Conservation (phyloP, 2,113 vertebrate species). For the Sylvicapra grimmia region DNA sequence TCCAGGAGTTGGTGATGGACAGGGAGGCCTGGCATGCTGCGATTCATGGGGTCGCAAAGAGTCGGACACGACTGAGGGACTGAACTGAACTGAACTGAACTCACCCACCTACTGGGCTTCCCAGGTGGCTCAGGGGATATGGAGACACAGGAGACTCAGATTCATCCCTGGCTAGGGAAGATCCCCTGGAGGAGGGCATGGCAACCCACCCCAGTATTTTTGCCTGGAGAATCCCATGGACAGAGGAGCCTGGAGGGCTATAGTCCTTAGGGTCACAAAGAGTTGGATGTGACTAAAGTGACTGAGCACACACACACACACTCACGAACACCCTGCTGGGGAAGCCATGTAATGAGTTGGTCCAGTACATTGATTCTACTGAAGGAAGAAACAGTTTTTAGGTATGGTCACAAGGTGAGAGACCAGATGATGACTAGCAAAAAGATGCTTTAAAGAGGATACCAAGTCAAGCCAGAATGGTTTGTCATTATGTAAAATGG, state of each 20-base stretch:
- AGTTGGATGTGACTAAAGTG: neutral
- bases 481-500: neutral
- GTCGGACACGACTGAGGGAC: no score
- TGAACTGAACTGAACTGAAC: no score
- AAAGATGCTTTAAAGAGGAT: neutral
- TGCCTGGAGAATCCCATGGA: neutral
- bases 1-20: no score
- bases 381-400: neutral
- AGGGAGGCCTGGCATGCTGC: no score
- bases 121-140: neutral
- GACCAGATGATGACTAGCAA: neutral
- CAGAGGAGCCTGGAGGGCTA: neutral
- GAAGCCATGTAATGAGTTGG: neutral
- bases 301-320: neutral
- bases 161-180: neutral
- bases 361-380: neutral
- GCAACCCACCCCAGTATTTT: neutral
- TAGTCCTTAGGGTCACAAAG: neutral
- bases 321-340: neutral
- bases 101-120: neutral
- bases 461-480: neutral
- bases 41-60: no score
- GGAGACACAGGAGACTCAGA: neutral
- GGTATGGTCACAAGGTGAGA: neutral
- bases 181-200: neutral